These are phyloP conservation scores for Characodon lateralis DNA, from an alignment of 2,797 vertebrate species.

Conservation along the genomic window DNA sequence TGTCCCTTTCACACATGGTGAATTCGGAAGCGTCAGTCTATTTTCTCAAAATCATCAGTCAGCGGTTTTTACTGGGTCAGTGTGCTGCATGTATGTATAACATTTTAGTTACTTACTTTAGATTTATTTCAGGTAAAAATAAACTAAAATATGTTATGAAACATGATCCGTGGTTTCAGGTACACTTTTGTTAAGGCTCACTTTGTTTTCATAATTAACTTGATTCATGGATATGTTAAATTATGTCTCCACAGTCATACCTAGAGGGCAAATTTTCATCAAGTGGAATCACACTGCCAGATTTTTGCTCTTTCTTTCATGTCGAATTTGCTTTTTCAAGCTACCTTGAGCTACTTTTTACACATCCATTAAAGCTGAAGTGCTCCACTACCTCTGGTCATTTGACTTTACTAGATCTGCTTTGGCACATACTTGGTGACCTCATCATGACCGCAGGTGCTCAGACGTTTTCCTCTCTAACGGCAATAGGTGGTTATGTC, in stretches of 20 bases:
- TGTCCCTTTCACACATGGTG: slow-evolving; percentile 8
- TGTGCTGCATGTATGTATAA: background rate
- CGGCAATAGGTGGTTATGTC: slow-evolving; percentile 56
- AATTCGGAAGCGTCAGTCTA: slow-evolving; percentile 9
- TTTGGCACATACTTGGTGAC: slow-evolving; percentile 67
- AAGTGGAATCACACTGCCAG: slow-evolving; percentile 6
- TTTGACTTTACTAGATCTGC: slow-evolving; percentile 63
- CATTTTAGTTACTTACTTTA: background rate
- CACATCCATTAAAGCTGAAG: slow-evolving; percentile 60
- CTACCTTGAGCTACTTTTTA: slow-evolving; percentile 52
- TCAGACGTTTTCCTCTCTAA: slow-evolving; percentile 40
- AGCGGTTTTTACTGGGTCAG: background rate
- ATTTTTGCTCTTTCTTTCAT: slow-evolving; percentile 25
- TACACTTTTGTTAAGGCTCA: background rate
- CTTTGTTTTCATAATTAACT: background rate
- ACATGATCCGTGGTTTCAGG: background rate
- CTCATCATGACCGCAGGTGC: slow-evolving; percentile 54
- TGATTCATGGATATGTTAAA: background rate
- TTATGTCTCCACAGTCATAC: slow-evolving; percentile 8
- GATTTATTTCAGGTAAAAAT: background rate
- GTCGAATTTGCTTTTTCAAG: slow-evolving; percentile 36
- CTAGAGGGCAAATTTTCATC: slow-evolving; percentile 6
- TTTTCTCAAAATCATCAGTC: slow-evolving; percentile 1
- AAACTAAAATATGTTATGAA: background rate
- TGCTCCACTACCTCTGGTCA: slow-evolving; percentile 32